Conservation (phyloP, 2,113 vertebrate species). For the Vimba vimba region DNA sequence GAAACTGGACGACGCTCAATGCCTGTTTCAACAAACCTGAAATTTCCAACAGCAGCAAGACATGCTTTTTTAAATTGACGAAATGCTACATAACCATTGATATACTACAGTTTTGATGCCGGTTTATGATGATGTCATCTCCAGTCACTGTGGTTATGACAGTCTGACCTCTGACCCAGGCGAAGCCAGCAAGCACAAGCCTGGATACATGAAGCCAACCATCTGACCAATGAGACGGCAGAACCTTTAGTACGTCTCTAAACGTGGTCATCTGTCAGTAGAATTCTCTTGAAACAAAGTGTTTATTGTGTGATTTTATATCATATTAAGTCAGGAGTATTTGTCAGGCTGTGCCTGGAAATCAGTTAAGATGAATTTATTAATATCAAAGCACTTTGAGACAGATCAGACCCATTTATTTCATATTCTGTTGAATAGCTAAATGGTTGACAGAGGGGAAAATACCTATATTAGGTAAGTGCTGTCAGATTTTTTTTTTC, state of each 20-base stretch:
- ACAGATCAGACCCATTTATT: constrained; percentile 30
- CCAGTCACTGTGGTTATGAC: constrained; percentile 36
- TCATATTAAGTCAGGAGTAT: constrained; percentile 33
- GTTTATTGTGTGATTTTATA: constrained; percentile 25
- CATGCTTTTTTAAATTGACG: background rate
- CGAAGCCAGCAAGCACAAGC: constrained; percentile 45
- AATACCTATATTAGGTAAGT: constrained; percentile 58
- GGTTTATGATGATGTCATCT: constrained; percentile 35
- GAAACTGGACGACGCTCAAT: background rate
- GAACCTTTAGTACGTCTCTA: background rate
- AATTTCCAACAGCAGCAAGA: constrained; percentile 15
- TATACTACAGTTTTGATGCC: constrained; percentile 6
- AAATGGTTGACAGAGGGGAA: background rate
- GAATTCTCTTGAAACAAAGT: constrained; percentile 18
- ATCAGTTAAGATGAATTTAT: constrained; percentile 31
- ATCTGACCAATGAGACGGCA: background rate
- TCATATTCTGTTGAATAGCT: constrained; percentile 48
- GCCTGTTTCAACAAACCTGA: constrained; percentile 19
- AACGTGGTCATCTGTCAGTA: constrained; percentile 16
- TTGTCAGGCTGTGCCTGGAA: constrained; percentile 46
- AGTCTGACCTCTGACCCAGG: constrained; percentile 23
- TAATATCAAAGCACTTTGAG: constrained; percentile 48
- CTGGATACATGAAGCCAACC: constrained; percentile 20
- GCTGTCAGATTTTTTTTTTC: background rate
- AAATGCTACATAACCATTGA: constrained; percentile 2